Evolutionary conservation across 2,888 invertebrate species (phyloP).

Genomic region (Amphiduros pacificus): DNA sequence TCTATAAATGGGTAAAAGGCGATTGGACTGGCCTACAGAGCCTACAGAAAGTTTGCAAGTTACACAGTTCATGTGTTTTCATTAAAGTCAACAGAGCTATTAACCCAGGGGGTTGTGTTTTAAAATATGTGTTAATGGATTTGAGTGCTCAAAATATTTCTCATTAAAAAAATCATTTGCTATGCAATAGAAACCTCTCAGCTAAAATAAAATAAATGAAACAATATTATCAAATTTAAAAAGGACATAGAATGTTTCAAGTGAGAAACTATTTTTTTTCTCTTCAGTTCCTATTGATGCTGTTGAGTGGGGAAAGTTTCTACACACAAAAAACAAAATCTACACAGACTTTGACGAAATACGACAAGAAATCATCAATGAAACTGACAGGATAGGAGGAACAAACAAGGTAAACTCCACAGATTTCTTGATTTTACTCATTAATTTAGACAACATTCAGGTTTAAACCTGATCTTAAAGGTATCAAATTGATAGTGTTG

Average conservation of each 20-base stretch:
- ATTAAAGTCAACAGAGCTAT: no score
- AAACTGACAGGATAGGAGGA: conserved; percentile 94
- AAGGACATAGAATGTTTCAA: neutral
- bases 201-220: neutral
- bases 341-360: conserved; percentile 91
- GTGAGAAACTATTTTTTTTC: no score
- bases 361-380: conserved; percentile 86
- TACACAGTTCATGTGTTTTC: no score
- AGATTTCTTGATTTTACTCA: neutral
- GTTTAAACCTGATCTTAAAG: no score
- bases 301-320: conserved; percentile 95
- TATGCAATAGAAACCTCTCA: neutral
- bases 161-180: neutral
- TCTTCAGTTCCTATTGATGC: conserved; percentile 46
- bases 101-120: neutral
- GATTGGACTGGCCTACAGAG: no score
- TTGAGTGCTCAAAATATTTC: neutral
- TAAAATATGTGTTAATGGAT: neutral
- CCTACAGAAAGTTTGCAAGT: no score
- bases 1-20: no score
- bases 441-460: neutral
- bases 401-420: conserved; percentile 75
- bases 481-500: no score
- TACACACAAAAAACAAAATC: conserved; percentile 86
- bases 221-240: neutral